phyloP scores from a whole-genome alignment of 2,888 invertebrate genomes.

The Reticulitermes lucifugus region DNA sequence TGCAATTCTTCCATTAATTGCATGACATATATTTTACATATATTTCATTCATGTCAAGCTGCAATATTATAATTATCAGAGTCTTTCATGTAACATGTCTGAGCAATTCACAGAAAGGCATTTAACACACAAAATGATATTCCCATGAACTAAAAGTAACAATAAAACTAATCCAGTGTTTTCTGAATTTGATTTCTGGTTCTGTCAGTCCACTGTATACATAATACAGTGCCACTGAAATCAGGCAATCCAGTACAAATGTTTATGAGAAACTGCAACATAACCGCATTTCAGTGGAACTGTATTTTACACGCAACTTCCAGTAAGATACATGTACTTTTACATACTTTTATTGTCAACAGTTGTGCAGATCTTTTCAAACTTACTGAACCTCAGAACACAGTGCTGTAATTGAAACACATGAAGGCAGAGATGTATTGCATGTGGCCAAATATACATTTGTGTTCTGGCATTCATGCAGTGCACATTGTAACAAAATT shows the following conservation, averaged over 20 bases:
- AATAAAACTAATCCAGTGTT: not conserved
- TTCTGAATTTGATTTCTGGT: not conserved
- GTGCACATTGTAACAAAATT: too few species aligned
- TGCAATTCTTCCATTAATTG: not conserved
- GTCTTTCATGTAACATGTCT: not conserved
- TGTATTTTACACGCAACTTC: not conserved
- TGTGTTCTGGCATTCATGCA: too few species aligned
- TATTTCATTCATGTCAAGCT: not conserved
- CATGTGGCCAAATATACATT: too few species aligned
- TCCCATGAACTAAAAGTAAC: conserved; percentile 3
- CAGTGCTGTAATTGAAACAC: too few species aligned
- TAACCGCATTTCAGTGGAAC: not conserved
- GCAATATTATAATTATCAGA: not conserved
- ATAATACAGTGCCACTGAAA: not conserved
- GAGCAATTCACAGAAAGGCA: not conserved
- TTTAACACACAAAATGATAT: not conserved
- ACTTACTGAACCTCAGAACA: too few species aligned
- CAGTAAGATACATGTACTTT: not conserved
- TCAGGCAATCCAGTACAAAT: not conserved
- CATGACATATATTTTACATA: not conserved
- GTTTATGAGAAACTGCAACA: not conserved
- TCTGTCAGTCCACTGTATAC: not conserved
- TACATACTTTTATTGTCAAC: not conserved
- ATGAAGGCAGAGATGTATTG: too few species aligned
- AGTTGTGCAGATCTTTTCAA: not conserved